Conservation (phyloP, 2,888 invertebrate species). For the Athalia rosae region DNA sequence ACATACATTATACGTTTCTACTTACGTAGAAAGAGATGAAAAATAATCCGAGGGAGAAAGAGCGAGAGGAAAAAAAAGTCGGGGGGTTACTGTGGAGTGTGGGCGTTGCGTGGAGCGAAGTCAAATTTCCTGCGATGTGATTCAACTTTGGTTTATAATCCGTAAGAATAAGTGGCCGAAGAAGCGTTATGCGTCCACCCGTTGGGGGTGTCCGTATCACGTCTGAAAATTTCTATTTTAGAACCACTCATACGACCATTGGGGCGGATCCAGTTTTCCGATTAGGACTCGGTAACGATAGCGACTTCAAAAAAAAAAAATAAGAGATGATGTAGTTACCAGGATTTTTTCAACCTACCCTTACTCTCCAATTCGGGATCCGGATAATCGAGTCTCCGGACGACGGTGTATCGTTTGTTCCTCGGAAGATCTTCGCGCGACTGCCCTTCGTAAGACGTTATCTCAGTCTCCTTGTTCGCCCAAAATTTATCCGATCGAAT, state of each 20-base stretch:
- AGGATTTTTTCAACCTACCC: slow-evolving; percentile 4
- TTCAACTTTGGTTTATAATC: slow-evolving; percentile 36
- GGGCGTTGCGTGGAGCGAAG: too few species aligned
- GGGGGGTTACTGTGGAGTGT: not conserved
- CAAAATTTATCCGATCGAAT: not conserved
- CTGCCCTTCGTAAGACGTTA: not conserved
- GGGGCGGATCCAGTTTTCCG: not conserved
- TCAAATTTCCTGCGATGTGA: slow-evolving; percentile 31
- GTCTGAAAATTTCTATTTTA: not conserved
- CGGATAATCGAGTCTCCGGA: slow-evolving; percentile 44
- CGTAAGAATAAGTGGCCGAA: not conserved
- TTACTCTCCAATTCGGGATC: slow-evolving; percentile 40
- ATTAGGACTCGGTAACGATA: not conserved
- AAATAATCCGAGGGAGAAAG: not conserved
- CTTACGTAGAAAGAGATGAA: slow-evolving; percentile 1
- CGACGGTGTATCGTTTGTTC: slow-evolving; percentile 38
- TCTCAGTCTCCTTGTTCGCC: too few species aligned
- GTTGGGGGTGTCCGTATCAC: not conserved
- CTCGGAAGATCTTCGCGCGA: not conserved
- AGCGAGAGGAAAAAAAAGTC: not conserved
- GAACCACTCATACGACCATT: not conserved
- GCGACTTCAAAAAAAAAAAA: too few species aligned
- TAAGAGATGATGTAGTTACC: too few species aligned
- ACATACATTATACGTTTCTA: not conserved
- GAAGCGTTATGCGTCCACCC: not conserved